Evolutionary conservation across 2,888 invertebrate species (phyloP).

Genomic region (Phragmatobia fuliginosa): DNA sequence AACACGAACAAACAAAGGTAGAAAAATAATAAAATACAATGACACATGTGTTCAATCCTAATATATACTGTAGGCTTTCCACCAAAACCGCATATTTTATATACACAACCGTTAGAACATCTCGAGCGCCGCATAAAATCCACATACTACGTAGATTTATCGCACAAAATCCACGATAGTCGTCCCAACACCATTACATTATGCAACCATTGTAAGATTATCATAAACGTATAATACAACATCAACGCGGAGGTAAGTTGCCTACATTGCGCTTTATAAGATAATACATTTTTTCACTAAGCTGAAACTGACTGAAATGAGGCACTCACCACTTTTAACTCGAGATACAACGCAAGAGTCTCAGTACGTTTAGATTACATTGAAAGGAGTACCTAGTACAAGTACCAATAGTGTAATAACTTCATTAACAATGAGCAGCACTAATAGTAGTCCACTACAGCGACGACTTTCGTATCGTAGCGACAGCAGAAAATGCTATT

Average conservation of each 20-base stretch:
- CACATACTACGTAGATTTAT: slow-evolving; percentile 67
- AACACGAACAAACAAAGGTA: neutral
- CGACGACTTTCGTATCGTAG: too few relatives aligned
- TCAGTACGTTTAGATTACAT: neutral
- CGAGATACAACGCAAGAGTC: too few relatives aligned
- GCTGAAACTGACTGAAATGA: neutral
- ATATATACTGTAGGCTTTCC: neutral
- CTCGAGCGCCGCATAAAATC: slow-evolving; percentile 63
- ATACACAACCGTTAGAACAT: slow-evolving; percentile 45
- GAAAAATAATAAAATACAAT: slow-evolving; percentile 3
- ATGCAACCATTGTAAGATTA: slow-evolving; percentile 79
- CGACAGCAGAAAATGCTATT: neutral
- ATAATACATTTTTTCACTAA: slow-evolving; percentile 13
- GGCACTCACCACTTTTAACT: neutral
- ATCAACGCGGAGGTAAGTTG: slow-evolving; percentile 52
- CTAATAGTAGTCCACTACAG: too few relatives aligned
- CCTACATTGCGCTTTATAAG: slow-evolving; percentile 46
- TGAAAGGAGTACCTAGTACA: neutral
- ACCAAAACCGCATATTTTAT: slow-evolving; percentile 34
- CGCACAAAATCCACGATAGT: slow-evolving; percentile 70
- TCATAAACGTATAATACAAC: slow-evolving; percentile 77
- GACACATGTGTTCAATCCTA: neutral
- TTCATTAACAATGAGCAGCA: neutral
- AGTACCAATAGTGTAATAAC: neutral
- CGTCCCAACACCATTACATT: slow-evolving; percentile 76